These are phyloP conservation scores for Bombylius major DNA, from an alignment of 2,888 invertebrate species.

Conservation along the genomic window DNA sequence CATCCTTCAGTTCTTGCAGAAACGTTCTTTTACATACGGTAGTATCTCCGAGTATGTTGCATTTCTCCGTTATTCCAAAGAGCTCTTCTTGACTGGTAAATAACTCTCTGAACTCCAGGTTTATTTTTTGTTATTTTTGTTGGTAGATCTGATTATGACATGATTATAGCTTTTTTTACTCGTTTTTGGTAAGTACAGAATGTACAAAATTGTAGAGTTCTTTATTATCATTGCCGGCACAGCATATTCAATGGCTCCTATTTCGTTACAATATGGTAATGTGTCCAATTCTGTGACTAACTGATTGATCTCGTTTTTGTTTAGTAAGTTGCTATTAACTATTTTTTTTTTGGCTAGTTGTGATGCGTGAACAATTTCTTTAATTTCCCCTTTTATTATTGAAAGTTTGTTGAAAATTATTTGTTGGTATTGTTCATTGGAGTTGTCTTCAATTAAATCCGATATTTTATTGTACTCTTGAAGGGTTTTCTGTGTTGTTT, in stretches of 20 bases:
- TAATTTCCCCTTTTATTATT: neutral
- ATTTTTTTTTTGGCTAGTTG: neutral
- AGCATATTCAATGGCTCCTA: constrained; percentile 3
- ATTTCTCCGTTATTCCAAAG: too few species aligned
- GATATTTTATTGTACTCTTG: neutral
- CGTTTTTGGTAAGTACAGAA: constrained; percentile 1
- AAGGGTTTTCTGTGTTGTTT: neutral
- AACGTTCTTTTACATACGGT: too few species aligned
- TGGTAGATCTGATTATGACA: too few species aligned
- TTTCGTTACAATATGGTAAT: constrained; percentile 2
- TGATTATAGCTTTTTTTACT: neutral
- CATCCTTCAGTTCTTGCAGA: too few species aligned
- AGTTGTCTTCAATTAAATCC: neutral
- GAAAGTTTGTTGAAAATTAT: neutral
- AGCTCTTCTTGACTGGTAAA: too few species aligned
- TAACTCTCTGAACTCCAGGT: too few species aligned
- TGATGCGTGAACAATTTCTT: neutral
- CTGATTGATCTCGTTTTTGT: neutral
- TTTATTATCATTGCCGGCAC: neutral
- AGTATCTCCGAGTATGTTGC: too few species aligned
- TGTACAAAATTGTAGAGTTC: neutral
- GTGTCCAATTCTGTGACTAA: neutral
- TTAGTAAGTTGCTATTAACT: neutral
- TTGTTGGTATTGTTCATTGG: neutral
- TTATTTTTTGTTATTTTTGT: too few species aligned